phyloP scores from a whole-genome alignment of 2,113 vertebrate genomes.

The Passer domesticus region DNA sequence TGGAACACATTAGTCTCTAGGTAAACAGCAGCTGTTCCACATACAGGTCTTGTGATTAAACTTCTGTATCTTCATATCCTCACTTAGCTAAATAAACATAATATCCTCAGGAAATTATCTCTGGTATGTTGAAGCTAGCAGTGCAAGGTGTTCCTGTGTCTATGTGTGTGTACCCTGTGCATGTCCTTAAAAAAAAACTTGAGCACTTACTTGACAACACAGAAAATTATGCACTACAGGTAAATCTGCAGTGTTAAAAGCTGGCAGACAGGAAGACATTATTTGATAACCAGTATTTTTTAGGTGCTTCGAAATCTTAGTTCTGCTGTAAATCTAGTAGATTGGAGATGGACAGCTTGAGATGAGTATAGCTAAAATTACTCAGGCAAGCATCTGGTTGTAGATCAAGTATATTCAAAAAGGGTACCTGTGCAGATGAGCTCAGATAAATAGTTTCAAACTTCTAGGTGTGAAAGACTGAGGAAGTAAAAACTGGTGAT shows the following conservation, averaged over 20 bases:
- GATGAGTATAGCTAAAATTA: neutral
- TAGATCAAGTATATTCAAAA: neutral
- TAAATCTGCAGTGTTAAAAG: neutral
- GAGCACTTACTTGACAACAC: neutral
- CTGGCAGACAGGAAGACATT: neutral
- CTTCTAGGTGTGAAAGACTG: neutral
- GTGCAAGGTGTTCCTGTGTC: neutral
- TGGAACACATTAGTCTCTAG: neutral
- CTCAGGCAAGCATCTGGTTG: neutral
- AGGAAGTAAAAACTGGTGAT: neutral
- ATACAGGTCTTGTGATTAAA: neutral
- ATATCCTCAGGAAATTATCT: neutral
- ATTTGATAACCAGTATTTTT: neutral
- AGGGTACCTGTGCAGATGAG: neutral
- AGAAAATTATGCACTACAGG: neutral
- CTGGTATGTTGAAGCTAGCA: neutral
- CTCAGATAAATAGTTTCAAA: neutral
- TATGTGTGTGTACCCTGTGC: neutral
- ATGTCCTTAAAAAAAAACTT: neutral
- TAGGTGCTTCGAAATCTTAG: neutral
- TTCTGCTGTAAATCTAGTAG: neutral
- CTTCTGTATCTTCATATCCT: neutral
- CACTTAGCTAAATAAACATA: neutral
- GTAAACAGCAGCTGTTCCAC: neutral
- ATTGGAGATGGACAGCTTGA: neutral